These are phyloP conservation scores for Cirrhinus molitorella DNA, from an alignment of 2,797 vertebrate species.

Conservation along the genomic window DNA sequence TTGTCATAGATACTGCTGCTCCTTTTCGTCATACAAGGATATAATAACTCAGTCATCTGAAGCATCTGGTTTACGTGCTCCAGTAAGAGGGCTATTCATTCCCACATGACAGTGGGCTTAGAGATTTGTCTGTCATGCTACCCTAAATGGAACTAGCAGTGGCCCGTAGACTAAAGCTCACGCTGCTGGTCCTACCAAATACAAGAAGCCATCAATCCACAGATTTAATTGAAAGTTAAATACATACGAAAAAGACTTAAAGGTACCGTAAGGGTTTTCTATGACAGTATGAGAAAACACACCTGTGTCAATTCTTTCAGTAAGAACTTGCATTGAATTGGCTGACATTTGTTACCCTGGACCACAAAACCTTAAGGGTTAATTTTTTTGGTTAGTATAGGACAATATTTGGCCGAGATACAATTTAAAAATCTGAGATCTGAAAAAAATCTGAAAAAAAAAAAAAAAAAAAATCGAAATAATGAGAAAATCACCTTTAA, in stretches of 20 bases:
- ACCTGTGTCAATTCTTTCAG: no score
- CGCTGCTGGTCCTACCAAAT: neutral
- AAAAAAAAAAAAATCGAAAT: no score
- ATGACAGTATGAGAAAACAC: neutral
- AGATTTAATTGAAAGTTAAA: neutral
- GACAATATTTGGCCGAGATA: no score
- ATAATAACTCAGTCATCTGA: constrained; percentile 20
- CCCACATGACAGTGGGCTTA: neutral
- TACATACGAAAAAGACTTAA: neutral
- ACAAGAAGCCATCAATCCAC: neutral
- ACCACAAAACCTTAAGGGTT: no score
- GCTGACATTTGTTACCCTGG: no score
- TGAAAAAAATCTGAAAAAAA: no score
- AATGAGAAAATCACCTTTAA: no score
- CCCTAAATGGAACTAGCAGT: constrained; percentile 32
- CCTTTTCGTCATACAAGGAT: constrained; percentile 38
- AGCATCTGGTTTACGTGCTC: constrained; percentile 26
- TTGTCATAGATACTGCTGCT: neutral
- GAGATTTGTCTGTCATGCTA: constrained; percentile 7
- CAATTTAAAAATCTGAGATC: no score
- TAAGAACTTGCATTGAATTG: no score
- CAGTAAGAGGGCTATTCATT: constrained; percentile 35
- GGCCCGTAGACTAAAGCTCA: neutral
- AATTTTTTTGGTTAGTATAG: no score
- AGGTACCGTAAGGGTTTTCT: neutral